These are phyloP conservation scores for Siphamia tubifer DNA, from an alignment of 2,113 vertebrate genomes.

Conservation along the genomic window DNA sequence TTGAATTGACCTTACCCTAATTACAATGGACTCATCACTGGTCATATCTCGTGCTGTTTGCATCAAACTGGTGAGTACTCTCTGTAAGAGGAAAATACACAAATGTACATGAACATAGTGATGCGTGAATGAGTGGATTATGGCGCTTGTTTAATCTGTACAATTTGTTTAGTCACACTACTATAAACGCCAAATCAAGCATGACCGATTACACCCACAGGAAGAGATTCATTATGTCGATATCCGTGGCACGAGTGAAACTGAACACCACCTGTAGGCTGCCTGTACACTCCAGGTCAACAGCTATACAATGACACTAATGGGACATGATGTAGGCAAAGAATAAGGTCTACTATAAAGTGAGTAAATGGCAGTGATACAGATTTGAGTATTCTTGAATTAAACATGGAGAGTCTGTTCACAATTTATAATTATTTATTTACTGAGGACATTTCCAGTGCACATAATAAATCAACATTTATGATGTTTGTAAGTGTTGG, in stretches of 20 bases:
- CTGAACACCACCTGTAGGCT: slow-evolving; percentile 32
- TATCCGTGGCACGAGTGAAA: slow-evolving; percentile 56
- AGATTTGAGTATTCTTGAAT: slow-evolving; percentile 16
- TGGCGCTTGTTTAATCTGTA: background rate
- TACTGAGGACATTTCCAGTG: background rate
- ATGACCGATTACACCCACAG: slow-evolving; percentile 43
- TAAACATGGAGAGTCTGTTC: slow-evolving; percentile 20
- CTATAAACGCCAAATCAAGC: slow-evolving; percentile 52
- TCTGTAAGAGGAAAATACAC: slow-evolving; percentile 60
- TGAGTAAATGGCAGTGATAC: slow-evolving; percentile 7
- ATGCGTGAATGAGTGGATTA: background rate
- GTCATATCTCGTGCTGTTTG: slow-evolving; percentile 61
- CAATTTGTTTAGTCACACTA: slow-evolving; percentile 7
- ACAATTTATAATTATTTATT: background rate
- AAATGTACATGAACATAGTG: slow-evolving; percentile 5
- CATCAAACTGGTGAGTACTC: slow-evolving; percentile 73
- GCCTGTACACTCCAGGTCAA: slow-evolving; percentile 18
- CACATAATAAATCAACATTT: background rate
- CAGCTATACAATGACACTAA: slow-evolving; percentile 20
- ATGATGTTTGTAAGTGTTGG: too few species aligned
- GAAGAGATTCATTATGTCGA: slow-evolving; percentile 42
- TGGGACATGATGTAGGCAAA: slow-evolving; percentile 39
- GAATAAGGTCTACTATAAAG: slow-evolving; percentile 28
- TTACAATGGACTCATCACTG: slow-evolving; percentile 53
- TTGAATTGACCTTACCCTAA: slow-evolving; percentile 77